These are phyloP conservation scores for Leptopterna dolabrata DNA, from an alignment of 2,888 invertebrate species.

Conservation along the genomic window DNA sequence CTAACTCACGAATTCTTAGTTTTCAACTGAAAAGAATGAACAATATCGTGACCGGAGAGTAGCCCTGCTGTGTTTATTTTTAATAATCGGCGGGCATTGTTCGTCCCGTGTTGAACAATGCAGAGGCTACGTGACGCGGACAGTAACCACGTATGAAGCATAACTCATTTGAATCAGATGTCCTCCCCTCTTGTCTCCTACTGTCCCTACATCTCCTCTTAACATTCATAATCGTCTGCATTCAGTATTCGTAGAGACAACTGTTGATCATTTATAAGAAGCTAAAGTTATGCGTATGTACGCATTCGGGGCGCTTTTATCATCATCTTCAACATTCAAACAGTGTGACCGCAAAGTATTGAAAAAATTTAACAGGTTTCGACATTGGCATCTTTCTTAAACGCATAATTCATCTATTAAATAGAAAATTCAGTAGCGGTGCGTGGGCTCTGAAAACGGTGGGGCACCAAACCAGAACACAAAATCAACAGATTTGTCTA, in stretches of 20 bases:
- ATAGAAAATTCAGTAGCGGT: no score
- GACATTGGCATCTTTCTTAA: no score
- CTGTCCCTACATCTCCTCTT: neutral
- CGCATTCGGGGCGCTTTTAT: no score
- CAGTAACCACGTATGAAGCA: neutral
- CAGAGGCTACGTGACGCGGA: neutral
- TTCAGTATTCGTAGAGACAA: neutral
- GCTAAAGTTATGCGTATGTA: neutral
- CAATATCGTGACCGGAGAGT: neutral
- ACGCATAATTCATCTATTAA: no score
- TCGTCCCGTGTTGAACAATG: neutral
- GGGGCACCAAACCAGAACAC: no score
- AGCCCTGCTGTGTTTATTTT: neutral
- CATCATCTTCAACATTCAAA: no score
- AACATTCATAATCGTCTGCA: neutral
- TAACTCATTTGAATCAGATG: conserved; percentile 3
- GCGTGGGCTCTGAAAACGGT: no score
- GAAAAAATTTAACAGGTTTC: no score
- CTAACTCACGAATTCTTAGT: neutral
- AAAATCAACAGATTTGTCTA: no score
- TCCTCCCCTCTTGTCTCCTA: neutral
- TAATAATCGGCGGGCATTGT: conserved; percentile 11
- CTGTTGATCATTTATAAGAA: neutral
- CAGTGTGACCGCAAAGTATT: no score
- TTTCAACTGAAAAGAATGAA: neutral